Conservation (phyloP, 2,888 invertebrate species). For the Drosophila engyochracea region DNA sequence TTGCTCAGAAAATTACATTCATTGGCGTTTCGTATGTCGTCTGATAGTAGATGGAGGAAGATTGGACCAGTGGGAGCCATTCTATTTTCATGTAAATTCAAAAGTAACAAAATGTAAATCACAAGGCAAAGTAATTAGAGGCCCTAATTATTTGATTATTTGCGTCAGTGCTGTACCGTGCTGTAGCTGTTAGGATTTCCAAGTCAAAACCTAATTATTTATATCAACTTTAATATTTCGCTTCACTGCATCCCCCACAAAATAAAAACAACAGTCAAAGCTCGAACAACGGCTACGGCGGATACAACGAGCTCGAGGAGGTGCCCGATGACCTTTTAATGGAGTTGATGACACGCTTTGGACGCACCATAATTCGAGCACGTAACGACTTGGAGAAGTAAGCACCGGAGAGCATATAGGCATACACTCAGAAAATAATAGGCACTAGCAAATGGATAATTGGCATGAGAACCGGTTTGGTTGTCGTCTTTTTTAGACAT, state of each 20-base stretch:
- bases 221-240: constrained; percentile 67
- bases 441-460: background rate
- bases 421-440: background rate
- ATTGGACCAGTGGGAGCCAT: background rate
- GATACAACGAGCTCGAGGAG: constrained; percentile 88
- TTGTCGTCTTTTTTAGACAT: background rate
- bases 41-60: background rate
- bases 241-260: constrained; percentile 55
- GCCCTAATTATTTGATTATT: constrained; percentile 41
- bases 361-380: constrained; percentile 91
- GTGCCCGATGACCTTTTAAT: constrained; percentile 91
- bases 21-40: constrained; percentile 18
- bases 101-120: constrained; percentile 30
- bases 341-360: constrained; percentile 91
- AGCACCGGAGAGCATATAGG: constrained; percentile 82
- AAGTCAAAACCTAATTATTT: constrained; percentile 54
- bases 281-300: constrained; percentile 72
- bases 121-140: constrained; percentile 45
- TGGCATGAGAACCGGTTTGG: background rate
- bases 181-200: constrained; percentile 13
- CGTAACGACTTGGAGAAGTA: constrained; percentile 93
- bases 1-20: constrained; percentile 52
- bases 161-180: background rate
- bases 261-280: constrained; percentile 69
- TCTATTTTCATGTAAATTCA: constrained; percentile 50